Evolutionary conservation across 2,113 vertebrate species (phyloP), one percentile per base, ranked within the genome.

Genomic region (Zeus faber): DNA sequence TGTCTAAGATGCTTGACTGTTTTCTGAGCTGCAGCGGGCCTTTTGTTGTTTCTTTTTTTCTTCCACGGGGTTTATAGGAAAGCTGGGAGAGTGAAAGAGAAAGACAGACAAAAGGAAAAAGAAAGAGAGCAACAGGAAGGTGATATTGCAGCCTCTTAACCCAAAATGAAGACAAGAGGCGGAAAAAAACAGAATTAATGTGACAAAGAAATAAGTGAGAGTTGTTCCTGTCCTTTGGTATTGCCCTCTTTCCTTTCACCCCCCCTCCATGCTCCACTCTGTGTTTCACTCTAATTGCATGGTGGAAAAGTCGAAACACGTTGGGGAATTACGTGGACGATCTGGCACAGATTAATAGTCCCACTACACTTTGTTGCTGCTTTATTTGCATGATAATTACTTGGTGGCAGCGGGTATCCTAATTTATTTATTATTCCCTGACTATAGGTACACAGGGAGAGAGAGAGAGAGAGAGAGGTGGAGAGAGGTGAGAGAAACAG

Each of bases 311-410:
- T 91, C 83, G 73, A 80, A 87, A 76, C 77, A 87, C 90, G 50
- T 88, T 87, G 79, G 92, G 91, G 90, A 92, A 90, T 89, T 91
- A 77, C 76, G 82, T 50, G 72, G 82, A 58, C 69, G 72, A 74
- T 81, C 70, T 60, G 54, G 71, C 80, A 80, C 74, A 89, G 85
- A 89, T 92, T 87, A 93, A 88, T 81, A 60, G 58, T 65, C 82
- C 80, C 81, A 23, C 71, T 69, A 55, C 56, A 61, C 78, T 88
- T 87, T 86, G 81, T 89, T 89, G 67, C 62, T 49, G 57, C 71
- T 85, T 82, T 87, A 90, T 92, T 91, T 91, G 89, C 91, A 90
- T 89, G 77, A 85, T 91, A 92, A 95, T 93, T 89, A 86, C 87
- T 90, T 63, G 65, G 79, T 84, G 77, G 76, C 78, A 72, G 85